Evolutionary conservation across 2,888 invertebrate species (phyloP), one percentile per base, ranked within the genome.

Genomic region (Flexamia atlantica): DNA sequence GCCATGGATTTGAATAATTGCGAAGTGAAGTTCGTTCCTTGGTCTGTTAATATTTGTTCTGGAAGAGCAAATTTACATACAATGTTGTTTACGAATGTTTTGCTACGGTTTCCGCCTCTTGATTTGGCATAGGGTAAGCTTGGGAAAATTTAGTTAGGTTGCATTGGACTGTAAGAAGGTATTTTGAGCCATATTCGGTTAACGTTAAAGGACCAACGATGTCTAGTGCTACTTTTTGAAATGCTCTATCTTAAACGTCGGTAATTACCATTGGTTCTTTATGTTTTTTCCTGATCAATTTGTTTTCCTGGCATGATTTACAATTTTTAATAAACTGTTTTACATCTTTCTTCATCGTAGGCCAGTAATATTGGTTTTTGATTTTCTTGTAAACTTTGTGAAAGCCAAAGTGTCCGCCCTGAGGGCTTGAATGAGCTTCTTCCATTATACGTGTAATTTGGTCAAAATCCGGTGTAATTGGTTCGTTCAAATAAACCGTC

Each of bases 61-160:
- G 57, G 57, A 57, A 57, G 57, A 10, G 57, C 57, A 57, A 57
- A 57, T 57, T 57, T 57, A 23, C 57, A 57, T 10, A 57, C 23
- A 57, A 57, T 10, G 7, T 57, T 23, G 57, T 57, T 57, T 20
- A 57, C 57, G 17, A 57, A 57, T 57, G 57, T 57, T 23, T 57
- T 40, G 40, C 40, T 40, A 40, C 40, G 12, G 40, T 40, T 40
- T 40, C 40, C 12, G 40, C 40, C 12, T 40, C 40, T 57, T 57
- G 57, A 23, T 57, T 23, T 7, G 57, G 57, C 20, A 57, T 57
- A 7, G 57, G 57, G n/a, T 20, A 20, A 23, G 57, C 57, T 17
- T 57, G 20, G 7, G 57, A 23, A 23, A 20, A 57, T 57, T 57
- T 57, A 7, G 57, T 20, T 20, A 57, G 17, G 17, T n/a, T 20